Evolutionary conservation across 2,888 invertebrate genomes (phyloP).

Genomic region (Lochmaea capreae): DNA sequence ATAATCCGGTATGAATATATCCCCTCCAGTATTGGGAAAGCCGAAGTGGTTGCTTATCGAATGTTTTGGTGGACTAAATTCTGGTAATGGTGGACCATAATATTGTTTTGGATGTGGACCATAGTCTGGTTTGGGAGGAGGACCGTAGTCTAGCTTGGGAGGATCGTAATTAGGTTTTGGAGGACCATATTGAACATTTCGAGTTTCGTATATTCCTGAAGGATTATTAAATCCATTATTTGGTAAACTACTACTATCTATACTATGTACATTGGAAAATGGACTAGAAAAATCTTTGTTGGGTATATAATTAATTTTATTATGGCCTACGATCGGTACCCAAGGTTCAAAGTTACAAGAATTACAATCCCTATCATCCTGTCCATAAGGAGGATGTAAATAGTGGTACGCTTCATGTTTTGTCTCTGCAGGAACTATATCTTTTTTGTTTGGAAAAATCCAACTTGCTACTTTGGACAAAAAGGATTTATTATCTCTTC

Average conservation of each 20-base stretch:
- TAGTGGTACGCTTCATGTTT: constrained; percentile 49
- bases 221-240: constrained; percentile 15
- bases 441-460: constrained; percentile 59
- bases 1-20: constrained; percentile 35
- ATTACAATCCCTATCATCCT: constrained; percentile 71
- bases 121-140: constrained; percentile 34
- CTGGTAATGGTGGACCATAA: constrained; percentile 39
- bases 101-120: constrained; percentile 48
- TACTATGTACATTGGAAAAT: constrained; percentile 26
- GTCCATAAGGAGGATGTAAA: constrained; percentile 50
- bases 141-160: constrained; percentile 15
- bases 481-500: constrained; percentile 65
- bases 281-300: constrained; percentile 47
- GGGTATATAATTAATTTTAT: constrained; percentile 57
- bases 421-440: constrained; percentile 47
- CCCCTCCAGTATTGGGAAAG: constrained; percentile 42
- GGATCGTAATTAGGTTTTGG: too few relatives aligned
- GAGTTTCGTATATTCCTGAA: not conserved
- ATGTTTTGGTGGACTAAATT: constrained; percentile 45
- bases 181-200: constrained; percentile 37
- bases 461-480: constrained; percentile 72
- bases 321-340: constrained; percentile 73
- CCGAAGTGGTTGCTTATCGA: constrained; percentile 50
- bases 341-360: constrained; percentile 85
- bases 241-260: constrained; percentile 36